These are phyloP conservation scores for Eudyptes chrysolophus DNA, from an alignment of 2,113 vertebrate genomes.

Conservation along the genomic window DNA sequence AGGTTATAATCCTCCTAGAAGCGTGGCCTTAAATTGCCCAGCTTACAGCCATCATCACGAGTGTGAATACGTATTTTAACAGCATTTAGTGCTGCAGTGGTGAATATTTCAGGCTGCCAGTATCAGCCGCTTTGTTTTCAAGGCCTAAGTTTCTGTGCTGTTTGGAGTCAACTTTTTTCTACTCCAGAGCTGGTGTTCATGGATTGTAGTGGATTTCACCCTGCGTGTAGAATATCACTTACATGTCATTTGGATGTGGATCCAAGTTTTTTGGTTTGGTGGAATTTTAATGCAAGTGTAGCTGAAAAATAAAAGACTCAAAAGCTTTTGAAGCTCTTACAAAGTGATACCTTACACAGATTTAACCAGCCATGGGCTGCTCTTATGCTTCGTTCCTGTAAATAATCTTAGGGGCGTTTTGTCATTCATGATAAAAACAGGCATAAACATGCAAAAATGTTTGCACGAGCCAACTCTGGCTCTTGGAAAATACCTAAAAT, in stretches of 20 bases:
- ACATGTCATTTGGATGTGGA: not conserved
- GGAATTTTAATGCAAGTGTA: not conserved
- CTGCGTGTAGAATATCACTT: fast-evolving
- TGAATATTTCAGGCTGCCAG: fast-evolving
- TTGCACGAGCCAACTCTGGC: not conserved
- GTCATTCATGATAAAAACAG: not conserved
- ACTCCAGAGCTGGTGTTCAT: not conserved
- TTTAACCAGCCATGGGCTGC: not conserved
- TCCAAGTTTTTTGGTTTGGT: not conserved
- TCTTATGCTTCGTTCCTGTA: not conserved
- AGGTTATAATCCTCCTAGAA: not conserved
- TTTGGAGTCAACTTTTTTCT: not conserved
- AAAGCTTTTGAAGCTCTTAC: not conserved
- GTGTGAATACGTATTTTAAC: fast-evolving
- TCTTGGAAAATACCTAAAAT: not conserved
- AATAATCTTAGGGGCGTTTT: not conserved
- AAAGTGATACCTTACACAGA: not conserved
- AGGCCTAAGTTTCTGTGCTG: not conserved
- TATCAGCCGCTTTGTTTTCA: fast-evolving
- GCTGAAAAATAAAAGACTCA: not conserved
- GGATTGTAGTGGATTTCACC: not conserved
- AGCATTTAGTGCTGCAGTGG: not conserved
- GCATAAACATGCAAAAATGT: not conserved
- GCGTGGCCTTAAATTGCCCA: fast-evolving
- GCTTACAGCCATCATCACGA: fast-evolving